Conservation (phyloP, 2,888 invertebrate genomes). For the Heliconius sara region DNA sequence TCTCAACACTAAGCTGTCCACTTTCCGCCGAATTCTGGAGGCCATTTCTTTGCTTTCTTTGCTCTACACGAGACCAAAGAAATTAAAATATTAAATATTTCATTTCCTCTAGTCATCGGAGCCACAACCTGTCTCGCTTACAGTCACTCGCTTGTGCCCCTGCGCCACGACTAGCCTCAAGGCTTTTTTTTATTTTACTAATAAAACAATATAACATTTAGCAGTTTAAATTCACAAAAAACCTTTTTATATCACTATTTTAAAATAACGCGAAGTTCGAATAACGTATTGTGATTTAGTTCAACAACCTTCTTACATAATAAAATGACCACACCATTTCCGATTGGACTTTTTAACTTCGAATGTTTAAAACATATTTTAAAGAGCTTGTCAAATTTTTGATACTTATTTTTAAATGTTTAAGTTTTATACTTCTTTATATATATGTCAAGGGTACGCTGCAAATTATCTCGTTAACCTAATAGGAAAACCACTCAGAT, state of each 20-base stretch:
- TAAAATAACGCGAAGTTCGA: not conserved
- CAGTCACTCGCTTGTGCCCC: no score
- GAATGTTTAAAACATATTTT: no score
- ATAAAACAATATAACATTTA: not conserved
- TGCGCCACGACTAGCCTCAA: no score
- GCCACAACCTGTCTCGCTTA: no score
- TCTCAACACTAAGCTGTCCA: no score
- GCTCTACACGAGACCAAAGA: no score
- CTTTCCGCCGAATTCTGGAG: no score
- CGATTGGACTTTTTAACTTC: not conserved
- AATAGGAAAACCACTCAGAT: slow-evolving; percentile 29
- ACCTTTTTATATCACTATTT: not conserved
- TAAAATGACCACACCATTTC: slow-evolving; percentile 12
- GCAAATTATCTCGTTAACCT: slow-evolving; percentile 28
- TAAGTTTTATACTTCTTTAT: not conserved
- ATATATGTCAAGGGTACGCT: slow-evolving; percentile 26
- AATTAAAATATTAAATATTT: no score
- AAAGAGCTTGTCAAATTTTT: no score
- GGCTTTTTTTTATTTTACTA: not conserved
- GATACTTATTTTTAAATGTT: no score
- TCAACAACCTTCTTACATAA: slow-evolving; percentile 7
- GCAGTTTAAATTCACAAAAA: not conserved
- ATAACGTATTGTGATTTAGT: slow-evolving; percentile 13
- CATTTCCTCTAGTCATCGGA: no score
- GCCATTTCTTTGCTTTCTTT: no score